A percentile compares a stretch with the other conserved stretches of the same genome.
Conservation (phyloP, 2,888 invertebrate species). For the Cataglyphis livida region DNA sequence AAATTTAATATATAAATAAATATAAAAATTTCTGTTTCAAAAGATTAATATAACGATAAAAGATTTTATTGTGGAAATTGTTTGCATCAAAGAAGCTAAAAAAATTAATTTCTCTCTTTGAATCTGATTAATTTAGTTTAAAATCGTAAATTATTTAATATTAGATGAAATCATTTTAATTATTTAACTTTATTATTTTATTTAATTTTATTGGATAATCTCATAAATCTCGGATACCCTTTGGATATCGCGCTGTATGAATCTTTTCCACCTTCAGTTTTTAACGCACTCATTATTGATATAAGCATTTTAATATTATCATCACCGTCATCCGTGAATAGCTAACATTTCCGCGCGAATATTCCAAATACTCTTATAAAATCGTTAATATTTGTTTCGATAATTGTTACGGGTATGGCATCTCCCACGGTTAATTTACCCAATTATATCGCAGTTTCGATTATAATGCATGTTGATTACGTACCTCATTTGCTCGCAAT, state of each 20-base stretch:
- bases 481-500: conserved; percentile 54
- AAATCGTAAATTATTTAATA: not conserved
- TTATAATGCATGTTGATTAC: conserved; percentile 56
- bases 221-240: not conserved
- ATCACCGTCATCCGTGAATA: conserved; percentile 12
- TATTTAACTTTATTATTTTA: not conserved
- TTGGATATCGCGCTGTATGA: not conserved
- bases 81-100: not conserved
- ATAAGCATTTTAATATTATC: conserved; percentile 40
- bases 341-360: conserved; percentile 43
- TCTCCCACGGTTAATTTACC: conserved; percentile 54
- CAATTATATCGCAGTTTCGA: conserved; percentile 54
- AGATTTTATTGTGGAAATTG: not conserved
- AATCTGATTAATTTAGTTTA: not conserved
- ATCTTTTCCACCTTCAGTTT: conserved; percentile 18
- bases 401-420: conserved; percentile 49
- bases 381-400: conserved; percentile 53
- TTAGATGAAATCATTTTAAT: not conserved
- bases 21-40: not conserved
- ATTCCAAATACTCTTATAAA: conserved; percentile 50
- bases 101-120: not conserved
- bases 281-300: not conserved
- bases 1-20: not conserved
- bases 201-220: conserved; percentile 7
- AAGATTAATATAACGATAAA: not conserved